Evolutionary conservation across 2,888 invertebrate species (phyloP), one percentile per base, ranked within the genome.

Genomic region (Corythucha ciliata): DNA sequence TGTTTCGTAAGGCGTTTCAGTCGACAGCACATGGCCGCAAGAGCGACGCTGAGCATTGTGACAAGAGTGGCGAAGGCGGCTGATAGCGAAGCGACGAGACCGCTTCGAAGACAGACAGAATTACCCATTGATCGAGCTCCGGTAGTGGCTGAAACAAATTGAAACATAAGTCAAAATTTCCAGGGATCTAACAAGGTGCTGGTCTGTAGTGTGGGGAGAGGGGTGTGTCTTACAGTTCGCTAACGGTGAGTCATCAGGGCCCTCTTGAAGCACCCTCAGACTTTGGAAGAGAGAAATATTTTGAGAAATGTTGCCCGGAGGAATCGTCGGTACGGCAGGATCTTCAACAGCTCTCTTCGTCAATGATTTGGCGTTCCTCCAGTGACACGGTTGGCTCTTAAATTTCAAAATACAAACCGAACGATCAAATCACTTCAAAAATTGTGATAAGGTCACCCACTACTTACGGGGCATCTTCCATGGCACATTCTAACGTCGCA

Each of bases 401-500:
- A 29, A 12, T 29, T 29, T 29, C 10, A 29, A 8, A 8, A 29
- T 29, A 8, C 29, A 8, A 12, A 8, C 29, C 29, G 12, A 29
- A 29, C 12, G 10, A 10, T 12, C 12, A 29, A 29, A 8, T 12
- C 29, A 29, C 37, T 37, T n/a, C 12, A 37, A 37, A 8, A 14
- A 12, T 20, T 16, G 25, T 7, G 20, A 16, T 18, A n/a, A 20
- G 4, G 7, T 20, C 39, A 4, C 6, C 8, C 20, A 22, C n/a
- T n/a, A 53, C 80, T 79, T 69, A 92, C 92, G 63, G 91, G 92
- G 73, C 92, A 92, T 61, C 89, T 74, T 55, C 92, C 92, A 68
- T 92, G 92, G 67, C 92, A 92, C 92, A 92, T 92, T 60, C 91
- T 74, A 26, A 92, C 91, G 68, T 92, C 92, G 64, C 92, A 92